phyloP scores from a whole-genome alignment of 2,113 vertebrate species.

The Otus sunia region DNA sequence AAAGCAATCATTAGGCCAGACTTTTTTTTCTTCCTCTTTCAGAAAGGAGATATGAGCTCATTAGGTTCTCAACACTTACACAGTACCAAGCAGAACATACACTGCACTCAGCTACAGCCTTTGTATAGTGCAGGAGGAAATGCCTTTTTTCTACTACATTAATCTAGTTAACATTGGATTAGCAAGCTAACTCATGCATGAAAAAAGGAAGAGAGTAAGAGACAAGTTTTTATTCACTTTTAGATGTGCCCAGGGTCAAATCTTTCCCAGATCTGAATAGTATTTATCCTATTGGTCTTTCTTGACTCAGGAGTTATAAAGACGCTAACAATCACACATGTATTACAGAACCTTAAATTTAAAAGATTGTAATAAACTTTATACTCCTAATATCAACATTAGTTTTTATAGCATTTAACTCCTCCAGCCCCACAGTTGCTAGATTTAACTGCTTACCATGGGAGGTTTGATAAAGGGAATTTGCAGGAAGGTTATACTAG shows the following conservation, averaged over 20 bases:
- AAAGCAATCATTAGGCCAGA: slow-evolving; percentile 34
- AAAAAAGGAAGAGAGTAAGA: not conserved
- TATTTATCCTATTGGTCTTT: not conserved
- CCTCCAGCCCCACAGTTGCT: not conserved
- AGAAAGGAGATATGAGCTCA: slow-evolving; percentile 19
- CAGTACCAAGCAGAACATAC: not conserved
- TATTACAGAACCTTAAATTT: not conserved
- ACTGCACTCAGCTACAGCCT: not conserved
- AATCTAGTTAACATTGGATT: slow-evolving; percentile 35
- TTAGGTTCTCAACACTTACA: not conserved
- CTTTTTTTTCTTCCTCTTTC: not conserved
- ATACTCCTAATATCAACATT: not conserved
- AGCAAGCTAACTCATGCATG: not conserved
- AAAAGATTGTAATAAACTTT: not conserved
- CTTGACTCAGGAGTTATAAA: not conserved
- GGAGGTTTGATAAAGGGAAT: not conserved
- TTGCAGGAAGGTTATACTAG: not conserved
- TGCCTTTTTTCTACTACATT: not conserved
- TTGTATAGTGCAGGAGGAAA: not conserved
- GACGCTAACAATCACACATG: not conserved
- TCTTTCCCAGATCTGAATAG: not conserved
- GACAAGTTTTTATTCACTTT: slow-evolving; percentile 1
- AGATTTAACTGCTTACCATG: not conserved
- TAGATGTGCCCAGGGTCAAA: not conserved
- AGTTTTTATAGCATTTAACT: not conserved